phyloP scores from a whole-genome alignment of 2,888 invertebrate species.

The Cephus pygmeus region DNA sequence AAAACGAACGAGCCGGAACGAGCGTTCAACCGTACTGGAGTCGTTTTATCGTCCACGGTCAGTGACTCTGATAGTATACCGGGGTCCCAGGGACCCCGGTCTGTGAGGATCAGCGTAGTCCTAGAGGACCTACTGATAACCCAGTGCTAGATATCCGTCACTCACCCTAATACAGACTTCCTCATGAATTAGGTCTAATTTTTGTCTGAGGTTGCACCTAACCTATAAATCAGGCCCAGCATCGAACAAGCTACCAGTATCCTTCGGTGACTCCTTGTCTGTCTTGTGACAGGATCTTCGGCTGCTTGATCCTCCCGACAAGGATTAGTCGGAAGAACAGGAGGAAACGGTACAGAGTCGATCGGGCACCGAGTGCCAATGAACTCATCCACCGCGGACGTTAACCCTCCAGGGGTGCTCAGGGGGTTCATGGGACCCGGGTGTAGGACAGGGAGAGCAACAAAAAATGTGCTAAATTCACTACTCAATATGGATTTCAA shows the following conservation, averaged over 20 bases:
- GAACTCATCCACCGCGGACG: conserved; percentile 35
- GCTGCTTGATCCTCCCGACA: neutral
- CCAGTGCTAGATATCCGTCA: neutral
- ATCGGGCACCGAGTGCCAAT: conserved; percentile 31
- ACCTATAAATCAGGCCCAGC: neutral
- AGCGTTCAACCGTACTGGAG: conserved; percentile 44
- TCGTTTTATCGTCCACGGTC: conserved; percentile 40
- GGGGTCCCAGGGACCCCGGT: neutral
- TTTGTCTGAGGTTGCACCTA: neutral
- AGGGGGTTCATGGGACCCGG: neutral
- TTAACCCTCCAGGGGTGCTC: conserved; percentile 23
- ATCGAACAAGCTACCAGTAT: neutral
- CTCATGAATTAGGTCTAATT: neutral
- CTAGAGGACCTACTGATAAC: neutral
- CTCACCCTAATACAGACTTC: neutral
- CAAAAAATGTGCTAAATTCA: neutral
- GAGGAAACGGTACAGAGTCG: conserved; percentile 17
- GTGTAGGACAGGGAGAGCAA: neutral
- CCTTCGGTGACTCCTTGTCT: neutral
- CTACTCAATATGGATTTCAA: neutral
- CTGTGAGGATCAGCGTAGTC: neutral
- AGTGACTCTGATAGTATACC: conserved; percentile 32
- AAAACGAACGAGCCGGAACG: conserved; percentile 44
- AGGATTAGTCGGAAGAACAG: neutral
- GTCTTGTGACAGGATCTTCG: neutral